These are phyloP conservation scores for Trachurus trachurus DNA, from an alignment of 2,797 vertebrate species.

Conservation along the genomic window DNA sequence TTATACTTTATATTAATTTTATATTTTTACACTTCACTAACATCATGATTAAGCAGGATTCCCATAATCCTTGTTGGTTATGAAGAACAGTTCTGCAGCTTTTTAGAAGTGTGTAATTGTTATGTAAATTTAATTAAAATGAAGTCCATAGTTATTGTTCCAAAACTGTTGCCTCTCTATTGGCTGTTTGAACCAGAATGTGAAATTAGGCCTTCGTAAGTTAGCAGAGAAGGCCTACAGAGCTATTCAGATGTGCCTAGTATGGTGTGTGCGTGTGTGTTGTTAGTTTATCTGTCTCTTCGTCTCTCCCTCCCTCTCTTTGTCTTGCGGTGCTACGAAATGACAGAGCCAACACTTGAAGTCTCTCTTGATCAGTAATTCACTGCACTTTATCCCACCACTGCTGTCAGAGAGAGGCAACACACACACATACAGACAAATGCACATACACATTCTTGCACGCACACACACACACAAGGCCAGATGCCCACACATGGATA, in stretches of 20 bases:
- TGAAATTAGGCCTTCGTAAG: slow-evolving; percentile 45
- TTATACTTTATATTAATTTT: not conserved
- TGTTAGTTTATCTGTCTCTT: slow-evolving; percentile 14
- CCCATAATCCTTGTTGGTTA: slow-evolving; percentile 1
- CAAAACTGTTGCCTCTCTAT: slow-evolving; percentile 40
- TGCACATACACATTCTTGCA: slow-evolving; percentile 14
- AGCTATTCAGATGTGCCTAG: slow-evolving; percentile 14
- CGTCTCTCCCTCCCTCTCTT: slow-evolving; percentile 30
- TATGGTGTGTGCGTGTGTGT: not conserved
- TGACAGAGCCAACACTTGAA: slow-evolving; percentile 54
- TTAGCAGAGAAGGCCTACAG: slow-evolving; percentile 22
- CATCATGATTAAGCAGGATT: slow-evolving; percentile 24
- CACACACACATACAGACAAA: slow-evolving; percentile 14
- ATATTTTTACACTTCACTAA: not conserved
- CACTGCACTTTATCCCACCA: slow-evolving; percentile 35
- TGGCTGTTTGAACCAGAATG: slow-evolving; percentile 18
- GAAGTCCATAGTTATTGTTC: slow-evolving; percentile 42
- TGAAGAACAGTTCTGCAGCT: too few species aligned
- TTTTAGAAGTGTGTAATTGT: slow-evolving; percentile 29
- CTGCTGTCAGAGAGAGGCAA: slow-evolving; percentile 38
- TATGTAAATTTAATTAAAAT: slow-evolving; percentile 55
- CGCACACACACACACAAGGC: slow-evolving; percentile 3
- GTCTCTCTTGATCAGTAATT: slow-evolving; percentile 66
- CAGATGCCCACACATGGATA: slow-evolving; percentile 40
- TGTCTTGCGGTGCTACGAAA: slow-evolving; percentile 48